Evolutionary conservation across 1,140 invertebrate species (phyloP).

Genomic region (Penaeus indicus): DNA sequence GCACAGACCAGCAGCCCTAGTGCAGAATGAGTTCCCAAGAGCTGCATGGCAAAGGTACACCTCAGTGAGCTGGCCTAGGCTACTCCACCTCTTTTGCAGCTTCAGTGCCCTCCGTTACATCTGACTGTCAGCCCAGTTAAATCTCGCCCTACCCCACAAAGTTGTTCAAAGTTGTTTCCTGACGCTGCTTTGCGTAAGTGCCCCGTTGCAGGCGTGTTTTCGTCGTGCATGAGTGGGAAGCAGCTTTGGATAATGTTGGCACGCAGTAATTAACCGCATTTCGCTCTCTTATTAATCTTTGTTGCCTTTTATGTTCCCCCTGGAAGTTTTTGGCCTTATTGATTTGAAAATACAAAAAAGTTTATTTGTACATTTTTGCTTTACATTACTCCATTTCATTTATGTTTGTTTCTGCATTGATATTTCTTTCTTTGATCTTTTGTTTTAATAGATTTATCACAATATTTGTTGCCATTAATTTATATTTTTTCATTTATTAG

Average conservation of each 20-base stretch:
- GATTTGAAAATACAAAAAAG: too few relatives aligned
- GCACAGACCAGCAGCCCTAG: too few relatives aligned
- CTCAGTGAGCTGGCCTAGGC: constrained; percentile 37
- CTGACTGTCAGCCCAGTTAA: constrained; percentile 28
- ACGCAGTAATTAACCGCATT: constrained; percentile 31
- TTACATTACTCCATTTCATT: too few relatives aligned
- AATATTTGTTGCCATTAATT: too few relatives aligned
- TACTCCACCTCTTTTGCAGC: constrained; percentile 48
- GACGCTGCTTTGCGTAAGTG: constrained; percentile 43
- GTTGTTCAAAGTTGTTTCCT: constrained; percentile 50
- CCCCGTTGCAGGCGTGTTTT: constrained; percentile 38
- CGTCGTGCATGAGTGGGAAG: constrained; percentile 42
- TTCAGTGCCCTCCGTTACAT: constrained; percentile 39
- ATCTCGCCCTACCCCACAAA: constrained; percentile 32
- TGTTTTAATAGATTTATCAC: too few relatives aligned
- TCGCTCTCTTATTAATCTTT: constrained; percentile 16
- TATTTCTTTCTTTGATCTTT: too few relatives aligned
- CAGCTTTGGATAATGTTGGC: constrained; percentile 47
- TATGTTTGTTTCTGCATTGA: too few relatives aligned
- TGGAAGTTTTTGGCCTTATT: too few relatives aligned
- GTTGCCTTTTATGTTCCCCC: too few relatives aligned
- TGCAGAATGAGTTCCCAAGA: constrained; percentile 48
- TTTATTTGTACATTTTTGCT: too few relatives aligned
- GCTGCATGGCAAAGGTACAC: constrained; percentile 45
- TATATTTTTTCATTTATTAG: too few relatives aligned